Evolutionary conservation across 2,797 vertebrate species (phyloP), one percentile per base, ranked within the genome.

Genomic region (Propithecus perrieri): DNA sequence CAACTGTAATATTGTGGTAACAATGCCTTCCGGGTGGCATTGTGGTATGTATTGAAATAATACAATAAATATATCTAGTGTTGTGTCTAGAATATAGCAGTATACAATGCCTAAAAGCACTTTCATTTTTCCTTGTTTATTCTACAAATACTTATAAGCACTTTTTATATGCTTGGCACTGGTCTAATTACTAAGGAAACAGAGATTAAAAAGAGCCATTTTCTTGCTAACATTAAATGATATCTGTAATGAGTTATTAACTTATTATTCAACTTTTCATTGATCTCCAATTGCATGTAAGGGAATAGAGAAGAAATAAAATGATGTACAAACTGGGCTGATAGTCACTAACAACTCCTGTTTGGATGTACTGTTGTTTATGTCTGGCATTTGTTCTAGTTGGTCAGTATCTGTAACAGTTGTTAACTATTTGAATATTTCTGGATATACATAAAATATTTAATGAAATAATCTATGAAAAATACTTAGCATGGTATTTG

Each of bases 241-340:
- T 90, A 78, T 74, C 26, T 79, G 3, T 24, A 92, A 33, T 95
- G 50, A 83, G 61, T 91, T 85, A 76, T 89, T 71, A 94, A 69
- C 12, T n/a, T 93, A 75, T 50, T 95, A 55, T 84, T 74, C 6
- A 76, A 50, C 79, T 71, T 85, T 92, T 84, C 17, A 30, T 83
- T 57, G 48, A 74, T 24, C 79, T 86, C 17, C 14, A 69, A 33
- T 63, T 83, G 20, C 35, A 85, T 53, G 2, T 35, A 7, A 96
- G 7, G 24, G 71, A 95, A 57, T 20, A 81, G 35, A 93, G 28
- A 71, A 80, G 65, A 71, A 96, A 80, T 35, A 76, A 71, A 69
- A 18, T 85, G 13, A 2, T 38, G 9, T 79, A 35, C 1, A 83
- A 55, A 8, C 57, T 69, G 30, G n/a, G 14, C 33, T 94, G 28